A percentile compares a stretch with the other conserved stretches of the same genome.
Conservation (phyloP, 1,140 invertebrate species). For the Drosophila ercepeae region DNA sequence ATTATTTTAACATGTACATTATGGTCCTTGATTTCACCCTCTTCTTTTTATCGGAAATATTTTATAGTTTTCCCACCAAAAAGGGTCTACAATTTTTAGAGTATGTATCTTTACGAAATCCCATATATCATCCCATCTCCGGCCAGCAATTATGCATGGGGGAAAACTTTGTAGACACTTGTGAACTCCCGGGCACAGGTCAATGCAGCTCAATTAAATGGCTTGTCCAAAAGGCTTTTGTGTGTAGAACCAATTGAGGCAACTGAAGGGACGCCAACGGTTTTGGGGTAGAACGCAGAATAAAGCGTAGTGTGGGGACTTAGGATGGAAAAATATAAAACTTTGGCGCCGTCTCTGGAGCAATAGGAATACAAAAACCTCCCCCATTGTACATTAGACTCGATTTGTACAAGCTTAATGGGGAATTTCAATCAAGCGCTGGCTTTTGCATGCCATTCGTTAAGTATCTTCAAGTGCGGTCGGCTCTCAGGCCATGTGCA, state of each 20-base stretch:
- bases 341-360: constrained; percentile 49
- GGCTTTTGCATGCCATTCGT: constrained; percentile 21
- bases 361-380: constrained; percentile 8
- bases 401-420: constrained; percentile 35
- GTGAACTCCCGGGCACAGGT: constrained; percentile 56
- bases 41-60: no score
- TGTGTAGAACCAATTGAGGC: constrained; percentile 31
- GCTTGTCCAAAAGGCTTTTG: constrained; percentile 29
- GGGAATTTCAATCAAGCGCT: constrained; percentile 49
- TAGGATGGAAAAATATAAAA: constrained; percentile 25
- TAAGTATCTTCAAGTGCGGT: constrained; percentile 46
- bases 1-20: no score
- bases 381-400: constrained; percentile 19
- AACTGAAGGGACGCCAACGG: constrained; percentile 14
- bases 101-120: neutral
- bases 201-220: constrained; percentile 72
- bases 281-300: neutral
- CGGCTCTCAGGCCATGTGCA: constrained; percentile 38
- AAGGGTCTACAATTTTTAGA: neutral
- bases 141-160: constrained; percentile 52
- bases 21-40: neutral
- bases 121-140: neutral
- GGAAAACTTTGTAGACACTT: constrained; percentile 57
- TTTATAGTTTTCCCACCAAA: no score
- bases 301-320: neutral